Percentiles rank a stretch among this genome's conserved stretches.
Evolutionary conservation across 1,140 invertebrate species (phyloP).

Genomic region (Planococcus citri): DNA sequence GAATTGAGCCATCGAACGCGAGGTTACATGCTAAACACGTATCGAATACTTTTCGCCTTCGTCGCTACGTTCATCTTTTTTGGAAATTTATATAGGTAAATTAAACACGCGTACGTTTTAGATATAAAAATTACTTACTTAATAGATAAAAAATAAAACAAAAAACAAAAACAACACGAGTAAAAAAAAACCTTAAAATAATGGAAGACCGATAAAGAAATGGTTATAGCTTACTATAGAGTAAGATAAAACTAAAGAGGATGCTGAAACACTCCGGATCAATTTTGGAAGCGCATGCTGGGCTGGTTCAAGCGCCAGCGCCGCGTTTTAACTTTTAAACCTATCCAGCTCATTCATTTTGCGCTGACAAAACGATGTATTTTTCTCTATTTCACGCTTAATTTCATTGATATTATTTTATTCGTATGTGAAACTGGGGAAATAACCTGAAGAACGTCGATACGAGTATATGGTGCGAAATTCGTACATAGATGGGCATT

Average conservation of each 20-base stretch:
- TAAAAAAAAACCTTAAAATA: neutral
- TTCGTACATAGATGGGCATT: too few species aligned
- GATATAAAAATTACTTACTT: neutral
- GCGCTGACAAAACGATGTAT: neutral
- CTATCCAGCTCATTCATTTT: neutral
- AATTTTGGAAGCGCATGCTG: neutral
- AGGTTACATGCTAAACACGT: neutral
- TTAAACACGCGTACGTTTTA: neutral
- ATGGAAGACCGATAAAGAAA: neutral
- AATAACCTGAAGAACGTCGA: too few species aligned
- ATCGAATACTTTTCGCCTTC: neutral
- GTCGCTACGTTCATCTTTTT: neutral
- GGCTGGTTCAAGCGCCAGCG: neutral
- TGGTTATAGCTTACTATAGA: neutral
- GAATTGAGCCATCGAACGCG: conserved; percentile 42
- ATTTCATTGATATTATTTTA: too few species aligned
- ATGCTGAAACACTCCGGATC: neutral
- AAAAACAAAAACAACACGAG: neutral
- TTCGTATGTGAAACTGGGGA: too few species aligned
- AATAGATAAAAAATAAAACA: neutral
- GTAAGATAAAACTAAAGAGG: neutral
- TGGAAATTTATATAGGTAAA: neutral
- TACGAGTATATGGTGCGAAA: too few species aligned
- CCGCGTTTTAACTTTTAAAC: neutral
- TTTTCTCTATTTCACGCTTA: neutral